phyloP scores from a whole-genome alignment of 2,797 vertebrate genomes.

The Coranthus polyacanthus region DNA sequence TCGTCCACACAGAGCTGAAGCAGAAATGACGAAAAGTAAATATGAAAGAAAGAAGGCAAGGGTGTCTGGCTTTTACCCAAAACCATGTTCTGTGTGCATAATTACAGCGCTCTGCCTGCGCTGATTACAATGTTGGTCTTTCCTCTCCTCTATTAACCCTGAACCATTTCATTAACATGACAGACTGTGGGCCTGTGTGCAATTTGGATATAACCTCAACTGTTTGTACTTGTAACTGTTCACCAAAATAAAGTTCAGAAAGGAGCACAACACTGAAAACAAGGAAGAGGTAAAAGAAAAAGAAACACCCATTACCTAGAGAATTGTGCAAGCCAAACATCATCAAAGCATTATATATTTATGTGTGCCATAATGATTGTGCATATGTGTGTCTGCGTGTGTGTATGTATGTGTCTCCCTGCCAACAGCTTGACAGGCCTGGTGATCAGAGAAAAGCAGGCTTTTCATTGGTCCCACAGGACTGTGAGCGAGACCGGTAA shows the following conservation, averaged over 20 bases:
- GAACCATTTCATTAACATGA: conserved; percentile 79
- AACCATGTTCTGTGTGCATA: conserved; percentile 73
- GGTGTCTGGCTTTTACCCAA: conserved; percentile 73
- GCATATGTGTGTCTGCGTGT: conserved; percentile 35
- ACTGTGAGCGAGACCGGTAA: conserved; percentile 70
- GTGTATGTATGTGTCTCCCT: conserved; percentile 50
- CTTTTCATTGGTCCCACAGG: conserved; percentile 80
- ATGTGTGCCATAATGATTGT: conserved; percentile 53
- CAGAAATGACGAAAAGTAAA: conserved; percentile 66
- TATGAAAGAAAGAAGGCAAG: conserved; percentile 58
- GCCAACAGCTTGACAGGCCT: conserved; percentile 69
- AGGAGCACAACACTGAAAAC: conserved; percentile 22
- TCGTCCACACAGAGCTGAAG: conserved; percentile 56
- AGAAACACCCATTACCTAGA: conserved; percentile 58
- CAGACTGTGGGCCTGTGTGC: conserved; percentile 70
- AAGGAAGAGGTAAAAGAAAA: conserved; percentile 34
- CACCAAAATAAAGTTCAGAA: conserved; percentile 61
- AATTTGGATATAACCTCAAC: conserved; percentile 69
- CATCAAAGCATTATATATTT: conserved; percentile 64
- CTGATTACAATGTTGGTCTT: conserved; percentile 81
- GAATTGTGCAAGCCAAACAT: conserved; percentile 59
- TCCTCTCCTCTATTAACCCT: conserved; percentile 75
- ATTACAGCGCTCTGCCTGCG: conserved; percentile 68
- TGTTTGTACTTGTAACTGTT: conserved; percentile 59
- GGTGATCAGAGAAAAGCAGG: conserved; percentile 76